phyloP scores from a whole-genome alignment of 2,888 invertebrate species.

The Thyatira batis region DNA sequence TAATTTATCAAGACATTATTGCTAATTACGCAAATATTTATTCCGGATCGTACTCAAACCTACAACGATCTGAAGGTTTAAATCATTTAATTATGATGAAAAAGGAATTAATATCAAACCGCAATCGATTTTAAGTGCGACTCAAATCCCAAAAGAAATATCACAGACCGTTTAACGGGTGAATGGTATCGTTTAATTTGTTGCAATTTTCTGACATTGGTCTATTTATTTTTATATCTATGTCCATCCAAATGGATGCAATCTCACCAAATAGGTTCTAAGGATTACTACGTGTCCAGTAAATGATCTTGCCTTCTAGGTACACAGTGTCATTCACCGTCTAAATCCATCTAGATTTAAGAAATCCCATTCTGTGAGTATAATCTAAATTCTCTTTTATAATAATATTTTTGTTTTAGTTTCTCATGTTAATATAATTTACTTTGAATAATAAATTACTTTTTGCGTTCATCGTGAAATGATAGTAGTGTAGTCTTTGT shows the following conservation, averaged over 20 bases:
- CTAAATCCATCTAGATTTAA: background rate
- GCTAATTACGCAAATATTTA: too few species aligned
- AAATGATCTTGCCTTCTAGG: background rate
- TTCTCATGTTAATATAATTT: background rate
- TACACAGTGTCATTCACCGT: conserved; percentile 4
- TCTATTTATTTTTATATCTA: background rate
- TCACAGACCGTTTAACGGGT: background rate
- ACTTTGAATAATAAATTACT: background rate
- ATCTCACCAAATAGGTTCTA: background rate
- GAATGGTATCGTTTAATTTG: too few species aligned
- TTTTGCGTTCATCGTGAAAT: background rate
- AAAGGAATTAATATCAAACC: background rate
- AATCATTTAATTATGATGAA: background rate
- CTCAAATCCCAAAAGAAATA: background rate
- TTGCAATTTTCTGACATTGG: background rate
- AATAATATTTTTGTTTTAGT: background rate
- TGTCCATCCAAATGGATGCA: background rate
- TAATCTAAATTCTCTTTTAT: background rate
- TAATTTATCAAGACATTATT: too few species aligned
- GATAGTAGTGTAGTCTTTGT: background rate
- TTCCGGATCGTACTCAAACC: too few species aligned
- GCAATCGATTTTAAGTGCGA: background rate
- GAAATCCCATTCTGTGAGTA: background rate
- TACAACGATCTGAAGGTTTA: too few species aligned
- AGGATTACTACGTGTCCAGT: background rate